phyloP scores from a whole-genome alignment of 2,888 invertebrate genomes.

The Stenichneumon culpator region DNA sequence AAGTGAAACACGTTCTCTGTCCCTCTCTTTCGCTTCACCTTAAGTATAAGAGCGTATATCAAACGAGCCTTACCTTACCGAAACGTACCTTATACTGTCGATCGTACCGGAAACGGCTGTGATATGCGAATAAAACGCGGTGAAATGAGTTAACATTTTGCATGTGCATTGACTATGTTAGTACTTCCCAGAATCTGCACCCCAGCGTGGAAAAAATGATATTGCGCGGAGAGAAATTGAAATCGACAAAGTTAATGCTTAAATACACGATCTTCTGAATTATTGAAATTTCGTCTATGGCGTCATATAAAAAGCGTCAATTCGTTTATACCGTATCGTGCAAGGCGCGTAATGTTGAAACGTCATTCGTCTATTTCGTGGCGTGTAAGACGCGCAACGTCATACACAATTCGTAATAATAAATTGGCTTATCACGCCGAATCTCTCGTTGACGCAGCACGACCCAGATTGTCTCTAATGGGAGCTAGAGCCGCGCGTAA shows the following conservation, averaged over 20 bases:
- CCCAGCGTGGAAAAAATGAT: background rate
- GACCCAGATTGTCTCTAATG: constrained; percentile 68
- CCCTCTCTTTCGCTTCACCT: too few relatives aligned
- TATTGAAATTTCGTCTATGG: too few relatives aligned
- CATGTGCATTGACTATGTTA: background rate
- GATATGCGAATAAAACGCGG: too few relatives aligned
- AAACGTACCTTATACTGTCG: too few relatives aligned
- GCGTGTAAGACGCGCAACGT: constrained; percentile 28
- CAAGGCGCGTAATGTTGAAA: constrained; percentile 11
- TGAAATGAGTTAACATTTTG: background rate
- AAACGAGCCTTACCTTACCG: too few relatives aligned
- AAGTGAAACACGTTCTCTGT: too few relatives aligned
- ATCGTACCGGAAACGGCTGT: too few relatives aligned
- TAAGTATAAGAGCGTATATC: too few relatives aligned
- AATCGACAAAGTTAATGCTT: background rate
- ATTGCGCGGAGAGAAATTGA: background rate
- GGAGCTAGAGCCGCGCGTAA: constrained; percentile 48
- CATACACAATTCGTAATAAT: constrained; percentile 49
- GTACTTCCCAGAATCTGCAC: background rate
- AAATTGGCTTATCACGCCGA: constrained; percentile 65
- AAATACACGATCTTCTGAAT: background rate
- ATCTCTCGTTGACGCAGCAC: constrained; percentile 65
- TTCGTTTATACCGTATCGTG: constrained; percentile 1
- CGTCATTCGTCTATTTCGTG: constrained; percentile 3
- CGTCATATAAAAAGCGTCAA: too few relatives aligned